These are phyloP conservation scores for Lerema accius DNA, from an alignment of 1,140 invertebrate species.

Conservation along the genomic window DNA sequence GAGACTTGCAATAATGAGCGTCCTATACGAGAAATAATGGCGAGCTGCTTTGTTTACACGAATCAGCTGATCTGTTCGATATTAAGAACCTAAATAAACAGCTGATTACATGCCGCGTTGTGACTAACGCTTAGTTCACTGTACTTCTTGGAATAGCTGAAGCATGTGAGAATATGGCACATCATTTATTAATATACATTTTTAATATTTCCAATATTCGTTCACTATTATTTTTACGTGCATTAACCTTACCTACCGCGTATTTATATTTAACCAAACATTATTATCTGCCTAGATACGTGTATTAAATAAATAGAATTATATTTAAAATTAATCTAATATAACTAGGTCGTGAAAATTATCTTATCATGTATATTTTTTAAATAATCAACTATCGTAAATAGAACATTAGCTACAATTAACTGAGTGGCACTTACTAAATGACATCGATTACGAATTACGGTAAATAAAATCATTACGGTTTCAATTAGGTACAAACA, in stretches of 20 bases:
- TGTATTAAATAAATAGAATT: background rate
- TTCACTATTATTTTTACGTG: no score
- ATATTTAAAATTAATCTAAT: conserved; percentile 6
- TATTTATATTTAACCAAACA: background rate
- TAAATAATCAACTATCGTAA: conserved; percentile 20
- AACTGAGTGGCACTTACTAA: conserved; percentile 25
- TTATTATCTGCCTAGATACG: background rate
- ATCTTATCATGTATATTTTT: conserved; percentile 23
- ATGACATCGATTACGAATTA: conserved; percentile 12
- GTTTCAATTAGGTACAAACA: background rate
- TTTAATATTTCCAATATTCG: no score
- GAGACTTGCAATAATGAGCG: background rate
- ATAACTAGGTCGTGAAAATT: conserved; percentile 20
- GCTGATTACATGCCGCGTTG: conserved; percentile 1
- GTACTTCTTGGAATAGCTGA: background rate
- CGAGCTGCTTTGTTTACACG: conserved; percentile 55
- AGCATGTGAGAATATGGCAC: background rate
- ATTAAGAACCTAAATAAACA: conserved; percentile 21
- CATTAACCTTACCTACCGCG: no score
- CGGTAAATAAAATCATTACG: conserved; percentile 20
- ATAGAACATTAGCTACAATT: conserved; percentile 21
- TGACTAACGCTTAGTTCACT: conserved; percentile 7
- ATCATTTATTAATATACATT: background rate
- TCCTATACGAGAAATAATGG: conserved; percentile 1
- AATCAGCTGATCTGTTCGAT: conserved; percentile 61